A percentile compares a stretch with the other conserved stretches of the same genome.
Conservation (phyloP, 2,888 invertebrate genomes). For the Rugalucina vietnamica region DNA sequence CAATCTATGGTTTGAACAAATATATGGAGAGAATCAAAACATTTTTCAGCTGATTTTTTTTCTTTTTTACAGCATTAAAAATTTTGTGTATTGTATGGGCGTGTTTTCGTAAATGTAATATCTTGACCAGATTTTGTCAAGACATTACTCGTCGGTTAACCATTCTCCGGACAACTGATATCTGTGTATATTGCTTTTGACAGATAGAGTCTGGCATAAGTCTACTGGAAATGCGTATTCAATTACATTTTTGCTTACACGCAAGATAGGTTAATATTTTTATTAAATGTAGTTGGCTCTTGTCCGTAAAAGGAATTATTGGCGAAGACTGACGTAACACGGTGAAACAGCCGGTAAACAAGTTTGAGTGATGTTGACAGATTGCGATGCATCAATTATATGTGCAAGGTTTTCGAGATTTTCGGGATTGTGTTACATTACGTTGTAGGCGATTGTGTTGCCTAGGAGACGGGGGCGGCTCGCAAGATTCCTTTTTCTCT, state of each 20-base stretch:
- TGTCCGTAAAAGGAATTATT: neutral
- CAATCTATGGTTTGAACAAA: too few species aligned
- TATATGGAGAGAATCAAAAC: too few species aligned
- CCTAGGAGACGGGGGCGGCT: neutral
- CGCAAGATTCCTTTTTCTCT: neutral
- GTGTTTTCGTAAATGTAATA: too few species aligned
- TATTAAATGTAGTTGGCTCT: neutral
- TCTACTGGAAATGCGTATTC: neutral
- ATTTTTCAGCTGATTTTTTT: too few species aligned
- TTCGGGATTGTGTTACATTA: neutral
- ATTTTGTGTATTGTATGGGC: too few species aligned
- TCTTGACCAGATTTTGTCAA: too few species aligned
- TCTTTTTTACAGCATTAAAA: too few species aligned
- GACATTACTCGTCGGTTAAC: too few species aligned
- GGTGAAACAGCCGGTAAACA: neutral
- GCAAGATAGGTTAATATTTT: neutral
- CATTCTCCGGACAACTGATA: too few species aligned
- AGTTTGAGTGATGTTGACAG: neutral
- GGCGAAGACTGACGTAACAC: neutral
- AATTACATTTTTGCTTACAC: neutral
- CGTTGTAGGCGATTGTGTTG: neutral
- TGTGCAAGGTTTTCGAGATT: neutral
- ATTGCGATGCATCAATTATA: neutral
- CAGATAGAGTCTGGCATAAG: neutral
- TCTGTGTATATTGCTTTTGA: neutral